These are phyloP conservation scores for Eumerus sabulonum DNA, from an alignment of 2,888 invertebrate genomes.

Conservation along the genomic window DNA sequence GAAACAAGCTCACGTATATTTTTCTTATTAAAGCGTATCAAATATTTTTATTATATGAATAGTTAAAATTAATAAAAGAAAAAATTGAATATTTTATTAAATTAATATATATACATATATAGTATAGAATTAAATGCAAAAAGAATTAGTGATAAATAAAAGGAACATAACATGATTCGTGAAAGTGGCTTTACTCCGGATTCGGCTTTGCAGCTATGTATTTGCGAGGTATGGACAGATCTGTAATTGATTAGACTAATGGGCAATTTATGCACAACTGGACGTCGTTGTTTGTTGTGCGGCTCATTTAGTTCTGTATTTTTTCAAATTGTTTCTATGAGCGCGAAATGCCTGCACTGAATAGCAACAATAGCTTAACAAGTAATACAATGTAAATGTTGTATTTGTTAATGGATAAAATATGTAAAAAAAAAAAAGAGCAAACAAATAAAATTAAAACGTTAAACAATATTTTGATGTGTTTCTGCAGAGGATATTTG, in stretches of 20 bases:
- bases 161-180: neutral
- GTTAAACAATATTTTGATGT: no score
- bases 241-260: no score
- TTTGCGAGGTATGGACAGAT: no score
- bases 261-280: no score
- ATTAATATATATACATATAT: slow-evolving; percentile 30
- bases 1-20: slow-evolving; percentile 38
- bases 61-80: slow-evolving; percentile 62
- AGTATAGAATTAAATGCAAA: neutral
- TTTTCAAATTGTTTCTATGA: no score
- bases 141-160: neutral
- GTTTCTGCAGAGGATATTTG: no score
- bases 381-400: neutral
- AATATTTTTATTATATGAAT: slow-evolving; percentile 63
- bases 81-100: slow-evolving; percentile 41
- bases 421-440: neutral
- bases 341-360: no score
- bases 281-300: no score
- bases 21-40: slow-evolving; percentile 48
- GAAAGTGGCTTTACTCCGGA: neutral
- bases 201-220: no score
- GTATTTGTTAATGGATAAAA: neutral
- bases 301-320: no score
- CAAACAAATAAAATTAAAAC: neutral
- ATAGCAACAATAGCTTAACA: no score